These are phyloP conservation scores for Ginglymostoma cirratum DNA, from an alignment of 2,113 vertebrate species.

Conservation along the genomic window DNA sequence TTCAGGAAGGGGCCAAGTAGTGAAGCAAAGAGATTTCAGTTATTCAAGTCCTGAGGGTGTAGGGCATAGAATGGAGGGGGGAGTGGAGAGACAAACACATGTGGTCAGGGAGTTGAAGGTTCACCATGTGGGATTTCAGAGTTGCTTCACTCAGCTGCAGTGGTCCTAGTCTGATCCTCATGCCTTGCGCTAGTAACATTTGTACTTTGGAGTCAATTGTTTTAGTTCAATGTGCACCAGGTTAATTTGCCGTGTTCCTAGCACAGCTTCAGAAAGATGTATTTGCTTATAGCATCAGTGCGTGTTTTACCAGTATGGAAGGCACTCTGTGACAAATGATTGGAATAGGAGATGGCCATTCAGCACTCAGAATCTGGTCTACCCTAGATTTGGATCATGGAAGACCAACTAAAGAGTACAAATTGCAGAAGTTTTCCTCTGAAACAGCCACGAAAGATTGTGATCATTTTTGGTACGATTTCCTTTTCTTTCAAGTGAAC, in stretches of 20 bases:
- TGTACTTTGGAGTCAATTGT: neutral
- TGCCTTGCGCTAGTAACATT: neutral
- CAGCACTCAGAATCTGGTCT: neutral
- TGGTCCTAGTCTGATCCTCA: neutral
- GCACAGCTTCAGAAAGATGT: neutral
- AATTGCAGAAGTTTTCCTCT: neutral
- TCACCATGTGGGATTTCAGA: neutral
- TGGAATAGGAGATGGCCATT: neutral
- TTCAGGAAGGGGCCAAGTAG: neutral
- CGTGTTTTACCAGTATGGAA: neutral
- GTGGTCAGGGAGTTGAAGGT: neutral
- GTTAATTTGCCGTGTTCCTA: neutral
- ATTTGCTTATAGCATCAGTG: neutral
- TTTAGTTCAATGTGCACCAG: neutral
- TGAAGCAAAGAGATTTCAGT: neutral
- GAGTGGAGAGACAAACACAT: neutral
- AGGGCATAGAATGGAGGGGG: neutral
- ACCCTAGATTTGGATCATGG: neutral
- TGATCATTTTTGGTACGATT: neutral
- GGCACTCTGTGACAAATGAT: neutral
- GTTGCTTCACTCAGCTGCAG: neutral
- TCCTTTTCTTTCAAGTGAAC: neutral
- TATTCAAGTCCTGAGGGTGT: neutral
- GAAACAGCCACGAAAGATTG: neutral
- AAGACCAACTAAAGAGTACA: neutral